Evolutionary conservation across 2,113 vertebrate genomes (phyloP), one percentile per base, ranked within the genome.

Genomic region (Aplodontia rufa): DNA sequence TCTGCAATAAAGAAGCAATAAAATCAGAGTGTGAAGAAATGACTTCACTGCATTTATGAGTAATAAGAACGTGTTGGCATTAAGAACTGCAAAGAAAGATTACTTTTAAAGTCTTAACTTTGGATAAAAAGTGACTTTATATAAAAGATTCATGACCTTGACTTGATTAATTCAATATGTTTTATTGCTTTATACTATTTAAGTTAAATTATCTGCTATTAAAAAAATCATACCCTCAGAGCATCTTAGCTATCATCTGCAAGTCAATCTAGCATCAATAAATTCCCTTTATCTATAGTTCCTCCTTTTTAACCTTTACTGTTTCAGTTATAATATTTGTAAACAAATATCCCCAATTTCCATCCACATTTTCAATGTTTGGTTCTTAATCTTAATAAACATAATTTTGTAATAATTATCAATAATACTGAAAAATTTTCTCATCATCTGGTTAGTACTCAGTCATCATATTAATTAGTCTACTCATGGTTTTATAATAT

Each of bases 61-160:
- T 96, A 90, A 93, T 90, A 71, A 78, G 28, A 93, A 74, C 96
- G 72, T 82, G 72, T 8, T 95, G 13, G 32, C 90, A 93, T 92
- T 97, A 97, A 97, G 58, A 96, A 95, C 12, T 95, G 47, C 40
- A 96, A 84, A 94, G 76, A 88, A 97, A 81, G 28, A 93, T 72
- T 88, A 66, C 45, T 95, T 69, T 94, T 17, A 86, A 94, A 95
- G 30, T 17, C 95, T 93, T 91, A 96, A 90, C 93, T 94, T 95
- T 51, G 76, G n/a, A 62, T 60, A 53, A 95, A 93, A 96, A 87
- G 30, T 88, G 30, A 53, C 58, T 87, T 90, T 64, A 85, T 89
- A 89, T 97, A 94, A 97, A 97, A 97, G 80, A 97, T 96, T 97
- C 78, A 95, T 95, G 85, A 95, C 74, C 49, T 92, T 93, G 75